These are phyloP conservation scores for Athalia rosae DNA, from an alignment of 2,888 invertebrate species.

Conservation along the genomic window DNA sequence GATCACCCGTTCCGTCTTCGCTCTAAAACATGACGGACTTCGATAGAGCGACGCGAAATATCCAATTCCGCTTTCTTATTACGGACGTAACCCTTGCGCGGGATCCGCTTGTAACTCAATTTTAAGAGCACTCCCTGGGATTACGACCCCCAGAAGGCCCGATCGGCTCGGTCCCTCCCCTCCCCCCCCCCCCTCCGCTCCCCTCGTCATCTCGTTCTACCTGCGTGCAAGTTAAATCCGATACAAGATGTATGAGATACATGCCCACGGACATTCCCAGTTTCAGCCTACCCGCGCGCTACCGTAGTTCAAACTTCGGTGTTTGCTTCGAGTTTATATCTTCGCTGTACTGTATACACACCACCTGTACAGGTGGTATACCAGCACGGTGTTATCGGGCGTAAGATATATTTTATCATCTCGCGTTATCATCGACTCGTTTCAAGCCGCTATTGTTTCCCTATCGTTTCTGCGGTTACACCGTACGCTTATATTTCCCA, in stretches of 20 bases:
- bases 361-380: no score
- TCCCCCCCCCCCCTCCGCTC: conserved; percentile 6
- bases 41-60: no score
- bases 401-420: conserved; percentile 16
- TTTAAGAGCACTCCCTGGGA: conserved; percentile 31
- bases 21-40: no score
- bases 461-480: not conserved
- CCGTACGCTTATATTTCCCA: no score
- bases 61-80: no score
- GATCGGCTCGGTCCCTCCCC: not conserved
- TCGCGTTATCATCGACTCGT: conserved; percentile 6
- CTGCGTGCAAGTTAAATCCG: no score
- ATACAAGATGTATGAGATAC: not conserved
- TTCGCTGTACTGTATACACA: no score
- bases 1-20: no score
- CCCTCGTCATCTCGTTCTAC: not conserved
- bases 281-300: not conserved
- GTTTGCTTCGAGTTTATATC: conserved; percentile 26
- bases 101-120: conserved; percentile 25
- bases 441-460: conserved; percentile 30
- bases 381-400: no score
- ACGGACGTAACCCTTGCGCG: not conserved
- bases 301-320: not conserved
- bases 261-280: not conserved
- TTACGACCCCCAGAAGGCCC: conserved; percentile 13